Conservation (phyloP, 2,113 vertebrate species). For the Thomomys bottae region DNA sequence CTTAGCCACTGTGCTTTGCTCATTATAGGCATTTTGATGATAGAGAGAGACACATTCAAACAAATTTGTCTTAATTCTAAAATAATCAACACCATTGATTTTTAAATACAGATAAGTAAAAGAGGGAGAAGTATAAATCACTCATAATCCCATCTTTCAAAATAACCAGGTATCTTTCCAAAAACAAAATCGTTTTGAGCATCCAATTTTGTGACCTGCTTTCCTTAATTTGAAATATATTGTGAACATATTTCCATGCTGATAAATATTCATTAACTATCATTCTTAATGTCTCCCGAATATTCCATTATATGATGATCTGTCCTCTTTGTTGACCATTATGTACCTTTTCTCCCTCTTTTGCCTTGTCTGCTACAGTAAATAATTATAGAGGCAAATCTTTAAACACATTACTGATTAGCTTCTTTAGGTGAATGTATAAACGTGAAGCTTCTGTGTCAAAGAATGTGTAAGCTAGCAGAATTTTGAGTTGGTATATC, state of each 20-base stretch:
- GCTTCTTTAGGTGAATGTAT: conserved; percentile 45
- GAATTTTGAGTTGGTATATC: conserved; percentile 52
- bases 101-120: conserved; percentile 41
- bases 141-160: not conserved
- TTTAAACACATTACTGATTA: conserved; percentile 36
- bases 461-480: conserved; percentile 47
- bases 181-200: conserved; percentile 45
- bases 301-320: conserved; percentile 33
- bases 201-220: conserved; percentile 25
- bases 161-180: conserved; percentile 40
- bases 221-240: conserved; percentile 62
- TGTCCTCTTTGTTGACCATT: conserved; percentile 28
- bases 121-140: conserved; percentile 34
- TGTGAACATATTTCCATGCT: conserved; percentile 44
- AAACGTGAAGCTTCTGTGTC: conserved; percentile 22
- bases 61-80: conserved; percentile 42
- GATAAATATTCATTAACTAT: conserved; percentile 40
- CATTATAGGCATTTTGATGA: conserved; percentile 5
- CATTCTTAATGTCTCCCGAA: conserved; percentile 60
- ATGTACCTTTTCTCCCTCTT: conserved; percentile 6
- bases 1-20: conserved; percentile 27
- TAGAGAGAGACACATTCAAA: conserved; percentile 16
- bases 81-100: conserved; percentile 32
- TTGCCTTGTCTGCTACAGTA: not conserved
- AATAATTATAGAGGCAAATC: conserved; percentile 31